These are phyloP conservation scores for Alcis repandata DNA, from an alignment of 2,888 invertebrate species.

Conservation along the genomic window DNA sequence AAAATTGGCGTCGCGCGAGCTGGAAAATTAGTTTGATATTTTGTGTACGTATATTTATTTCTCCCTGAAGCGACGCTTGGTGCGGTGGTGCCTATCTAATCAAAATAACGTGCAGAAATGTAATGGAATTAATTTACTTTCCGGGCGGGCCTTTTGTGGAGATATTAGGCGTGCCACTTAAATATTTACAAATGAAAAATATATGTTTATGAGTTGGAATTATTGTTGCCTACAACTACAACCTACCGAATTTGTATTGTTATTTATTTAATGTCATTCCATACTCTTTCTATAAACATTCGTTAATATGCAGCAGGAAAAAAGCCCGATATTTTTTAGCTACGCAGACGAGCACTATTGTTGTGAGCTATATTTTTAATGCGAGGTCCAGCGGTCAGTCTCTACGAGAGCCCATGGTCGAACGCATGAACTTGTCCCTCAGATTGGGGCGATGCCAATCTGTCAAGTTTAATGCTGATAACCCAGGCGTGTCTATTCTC, in stretches of 20 bases:
- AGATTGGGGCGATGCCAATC: too few species aligned
- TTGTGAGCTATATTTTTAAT: too few species aligned
- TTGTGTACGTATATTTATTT: slow-evolving; percentile 19
- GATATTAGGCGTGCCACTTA: slow-evolving; percentile 16
- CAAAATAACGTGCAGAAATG: slow-evolving; percentile 17
- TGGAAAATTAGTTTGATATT: slow-evolving; percentile 35
- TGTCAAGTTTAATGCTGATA: too few species aligned
- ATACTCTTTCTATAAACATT: too few species aligned
- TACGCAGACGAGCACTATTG: too few species aligned
- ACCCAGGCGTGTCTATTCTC: too few species aligned
- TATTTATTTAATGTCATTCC: too few species aligned
- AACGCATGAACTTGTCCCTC: too few species aligned
- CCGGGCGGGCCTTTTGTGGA: slow-evolving; percentile 1
- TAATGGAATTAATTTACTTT: slow-evolving; percentile 24
- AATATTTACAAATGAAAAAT: slow-evolving; percentile 22
- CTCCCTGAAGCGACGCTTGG: slow-evolving; percentile 21
- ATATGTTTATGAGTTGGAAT: not conserved
- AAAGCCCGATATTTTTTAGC: too few species aligned
- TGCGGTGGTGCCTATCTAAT: slow-evolving; percentile 17
- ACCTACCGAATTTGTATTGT: not conserved
- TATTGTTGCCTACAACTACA: not conserved
- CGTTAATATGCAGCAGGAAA: too few species aligned
- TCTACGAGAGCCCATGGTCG: too few species aligned
- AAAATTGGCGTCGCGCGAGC: slow-evolving; percentile 22
- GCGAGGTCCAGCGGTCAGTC: too few species aligned